These are phyloP conservation scores for Alcis repandata DNA, from an alignment of 2,888 invertebrate genomes.

Conservation along the genomic window DNA sequence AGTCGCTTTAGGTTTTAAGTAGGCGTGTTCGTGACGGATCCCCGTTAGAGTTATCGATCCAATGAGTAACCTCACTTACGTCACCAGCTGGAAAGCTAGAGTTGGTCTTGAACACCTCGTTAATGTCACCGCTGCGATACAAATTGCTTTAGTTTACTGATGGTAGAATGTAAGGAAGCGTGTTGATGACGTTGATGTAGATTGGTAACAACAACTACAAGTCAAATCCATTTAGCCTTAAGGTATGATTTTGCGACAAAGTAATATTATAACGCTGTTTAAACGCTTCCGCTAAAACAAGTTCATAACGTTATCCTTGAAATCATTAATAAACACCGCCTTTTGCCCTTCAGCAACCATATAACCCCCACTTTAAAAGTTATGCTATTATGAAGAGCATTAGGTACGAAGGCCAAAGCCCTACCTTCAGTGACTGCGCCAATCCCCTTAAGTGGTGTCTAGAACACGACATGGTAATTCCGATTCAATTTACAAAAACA, in stretches of 20 bases:
- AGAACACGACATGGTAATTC: slow-evolving; percentile 56
- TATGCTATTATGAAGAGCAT: slow-evolving; percentile 38
- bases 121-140: slow-evolving; percentile 38
- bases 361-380: slow-evolving; percentile 27
- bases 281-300: no score
- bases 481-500: slow-evolving; percentile 55
- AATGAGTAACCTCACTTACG: slow-evolving; percentile 42
- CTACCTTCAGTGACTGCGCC: slow-evolving; percentile 51
- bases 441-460: slow-evolving; percentile 65
- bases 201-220: neutral
- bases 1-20: slow-evolving; percentile 27
- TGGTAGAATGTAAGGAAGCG: neutral
- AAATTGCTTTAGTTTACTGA: slow-evolving; percentile 31
- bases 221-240: neutral
- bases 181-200: slow-evolving; percentile 4
- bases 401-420: slow-evolving; percentile 53
- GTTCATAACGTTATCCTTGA: slow-evolving; percentile 4
- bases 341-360: slow-evolving; percentile 14
- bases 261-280: no score
- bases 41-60: slow-evolving; percentile 43
- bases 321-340: slow-evolving; percentile 1
- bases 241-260: neutral
- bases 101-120: slow-evolving; percentile 37
- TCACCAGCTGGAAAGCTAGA: slow-evolving; percentile 42
- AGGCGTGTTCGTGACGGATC: slow-evolving; percentile 41